These are phyloP conservation scores for Ganaspis sp. DNA, from an alignment of 1,140 invertebrate species.

Conservation along the genomic window DNA sequence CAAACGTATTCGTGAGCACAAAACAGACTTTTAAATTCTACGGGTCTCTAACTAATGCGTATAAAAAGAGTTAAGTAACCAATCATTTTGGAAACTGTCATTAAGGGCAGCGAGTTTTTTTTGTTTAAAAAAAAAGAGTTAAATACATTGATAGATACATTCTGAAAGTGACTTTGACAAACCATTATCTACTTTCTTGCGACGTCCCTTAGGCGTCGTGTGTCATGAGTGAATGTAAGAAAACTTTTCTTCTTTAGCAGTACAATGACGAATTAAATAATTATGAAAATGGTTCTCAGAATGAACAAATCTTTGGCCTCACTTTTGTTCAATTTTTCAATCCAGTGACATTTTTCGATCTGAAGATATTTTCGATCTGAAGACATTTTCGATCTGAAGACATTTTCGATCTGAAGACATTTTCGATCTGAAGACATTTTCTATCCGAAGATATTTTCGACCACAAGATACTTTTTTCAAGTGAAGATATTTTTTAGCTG, in stretches of 20 bases:
- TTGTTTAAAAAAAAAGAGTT: background rate
- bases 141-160: background rate
- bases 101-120: background rate
- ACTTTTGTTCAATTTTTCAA: background rate
- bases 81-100: constrained; percentile 20
- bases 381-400: no score
- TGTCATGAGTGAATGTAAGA: constrained; percentile 25
- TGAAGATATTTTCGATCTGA: background rate
- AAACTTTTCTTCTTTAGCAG: background rate
- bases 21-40: constrained; percentile 10
- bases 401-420: no score
- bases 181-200: constrained; percentile 26
- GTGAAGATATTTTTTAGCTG: no score
- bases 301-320: constrained; percentile 5
- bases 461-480: no score
- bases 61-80: constrained; percentile 29
- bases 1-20: background rate
- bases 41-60: constrained; percentile 17
- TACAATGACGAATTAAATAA: background rate
- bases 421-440: no score
- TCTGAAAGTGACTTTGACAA: constrained; percentile 20
- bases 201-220: constrained; percentile 25
- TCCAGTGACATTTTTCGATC: no score
- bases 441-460: no score
- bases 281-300: background rate